Conservation (phyloP, 2,113 vertebrate species). For the Barnardius zonarius region DNA sequence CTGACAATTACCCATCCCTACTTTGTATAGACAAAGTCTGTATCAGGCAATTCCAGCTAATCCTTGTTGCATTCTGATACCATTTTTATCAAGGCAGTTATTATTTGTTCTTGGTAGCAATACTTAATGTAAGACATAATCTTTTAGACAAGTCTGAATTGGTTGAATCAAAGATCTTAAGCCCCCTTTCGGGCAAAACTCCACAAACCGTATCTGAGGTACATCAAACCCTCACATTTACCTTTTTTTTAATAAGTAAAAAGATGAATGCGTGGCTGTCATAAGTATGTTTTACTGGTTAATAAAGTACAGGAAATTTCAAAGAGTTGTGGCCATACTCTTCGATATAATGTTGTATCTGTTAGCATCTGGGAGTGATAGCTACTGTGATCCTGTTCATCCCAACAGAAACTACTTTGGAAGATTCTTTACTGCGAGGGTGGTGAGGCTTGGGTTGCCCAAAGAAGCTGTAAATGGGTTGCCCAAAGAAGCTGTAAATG, state of each 20-base stretch:
- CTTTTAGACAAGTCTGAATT: not conserved
- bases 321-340: not conserved
- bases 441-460: too few species aligned
- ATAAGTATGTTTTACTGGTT: not conserved
- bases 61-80: not conserved
- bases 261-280: not conserved
- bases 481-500: too few species aligned
- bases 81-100: not conserved
- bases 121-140: not conserved
- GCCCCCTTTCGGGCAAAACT: not conserved
- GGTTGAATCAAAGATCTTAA: not conserved
- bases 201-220: not conserved
- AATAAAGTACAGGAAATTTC: not conserved
- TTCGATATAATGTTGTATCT: not conserved
- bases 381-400: not conserved
- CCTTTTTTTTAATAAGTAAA: not conserved
- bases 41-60: not conserved
- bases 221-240: not conserved
- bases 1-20: not conserved
- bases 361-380: not conserved
- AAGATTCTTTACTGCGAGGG: not conserved
- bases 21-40: not conserved
- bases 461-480: too few species aligned
- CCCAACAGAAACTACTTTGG: not conserved
- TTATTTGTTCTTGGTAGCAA: not conserved